Evolutionary conservation across 2,113 vertebrate species (phyloP).

Genomic region (Hemicordylus capensis): DNA sequence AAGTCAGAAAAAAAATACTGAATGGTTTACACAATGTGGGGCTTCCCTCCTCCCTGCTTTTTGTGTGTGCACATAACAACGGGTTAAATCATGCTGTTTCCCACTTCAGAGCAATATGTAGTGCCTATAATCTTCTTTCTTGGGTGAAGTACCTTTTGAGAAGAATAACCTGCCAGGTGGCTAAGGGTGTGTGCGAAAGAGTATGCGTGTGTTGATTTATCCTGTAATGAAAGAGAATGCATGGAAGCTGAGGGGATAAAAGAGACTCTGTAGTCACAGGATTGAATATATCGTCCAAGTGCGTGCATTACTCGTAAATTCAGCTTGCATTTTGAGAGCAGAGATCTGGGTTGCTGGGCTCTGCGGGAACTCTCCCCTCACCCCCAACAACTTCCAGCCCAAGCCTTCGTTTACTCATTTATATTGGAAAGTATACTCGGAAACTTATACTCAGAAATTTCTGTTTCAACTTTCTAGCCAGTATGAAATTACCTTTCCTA

Average conservation of each 20-base stretch:
- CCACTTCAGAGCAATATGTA: neutral
- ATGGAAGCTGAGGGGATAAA: neutral
- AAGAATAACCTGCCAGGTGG: neutral
- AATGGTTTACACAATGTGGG: neutral
- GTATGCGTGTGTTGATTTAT: neutral
- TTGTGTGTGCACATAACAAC: neutral
- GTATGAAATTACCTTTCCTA: too few relatives aligned
- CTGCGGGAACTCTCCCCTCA: neutral
- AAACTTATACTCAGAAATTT: too few relatives aligned
- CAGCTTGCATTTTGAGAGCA: neutral
- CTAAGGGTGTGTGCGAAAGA: neutral
- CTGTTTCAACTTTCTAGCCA: too few relatives aligned
- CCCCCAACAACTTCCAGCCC: neutral
- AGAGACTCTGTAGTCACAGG: neutral
- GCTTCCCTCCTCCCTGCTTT: neutral
- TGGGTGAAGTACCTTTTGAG: slow-evolving; percentile 3
- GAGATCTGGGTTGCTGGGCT: accelerated
- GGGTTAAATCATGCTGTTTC: neutral
- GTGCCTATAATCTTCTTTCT: slow-evolving; percentile 18
- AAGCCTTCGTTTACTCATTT: neutral
- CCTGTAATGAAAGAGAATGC: neutral
- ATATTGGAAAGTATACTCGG: neutral
- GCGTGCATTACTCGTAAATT: neutral
- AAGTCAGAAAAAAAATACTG: neutral
- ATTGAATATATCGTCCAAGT: too few relatives aligned